These are phyloP conservation scores for Chionoecetes opilio DNA, from an alignment of 1,140 invertebrate genomes.

Conservation along the genomic window DNA sequence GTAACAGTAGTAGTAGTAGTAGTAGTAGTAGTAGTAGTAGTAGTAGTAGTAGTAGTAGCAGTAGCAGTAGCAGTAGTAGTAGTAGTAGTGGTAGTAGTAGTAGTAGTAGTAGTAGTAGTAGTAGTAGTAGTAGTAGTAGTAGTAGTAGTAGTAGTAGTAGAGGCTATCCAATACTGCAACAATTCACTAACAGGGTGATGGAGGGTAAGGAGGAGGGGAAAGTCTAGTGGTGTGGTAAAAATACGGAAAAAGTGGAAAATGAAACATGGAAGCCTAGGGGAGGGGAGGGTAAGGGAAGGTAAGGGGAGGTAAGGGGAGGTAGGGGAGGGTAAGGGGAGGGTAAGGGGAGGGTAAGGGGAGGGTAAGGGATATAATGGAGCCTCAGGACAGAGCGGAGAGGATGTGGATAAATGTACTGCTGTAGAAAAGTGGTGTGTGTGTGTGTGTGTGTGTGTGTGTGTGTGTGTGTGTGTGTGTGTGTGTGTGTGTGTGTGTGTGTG, in stretches of 20 bases:
- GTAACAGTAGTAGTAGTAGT: background rate
- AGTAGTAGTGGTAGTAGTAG: slow-evolving; percentile 2
- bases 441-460: too few species aligned
- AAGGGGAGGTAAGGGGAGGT: background rate
- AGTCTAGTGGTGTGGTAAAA: too few species aligned
- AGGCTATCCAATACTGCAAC: too few species aligned
- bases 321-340: background rate
- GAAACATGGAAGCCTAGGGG: too few species aligned
- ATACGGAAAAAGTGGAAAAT: too few species aligned
- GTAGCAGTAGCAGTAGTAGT: slow-evolving; percentile 29
- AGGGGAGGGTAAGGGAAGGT: background rate
- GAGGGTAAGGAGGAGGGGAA: background rate
- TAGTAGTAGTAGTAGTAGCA: slow-evolving; percentile 30
- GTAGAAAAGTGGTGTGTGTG: too few species aligned
- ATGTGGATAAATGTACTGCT: too few species aligned
- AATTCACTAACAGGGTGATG: background rate
- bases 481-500: too few species aligned
- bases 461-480: too few species aligned
- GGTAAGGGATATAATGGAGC: background rate
- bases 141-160: too few species aligned
- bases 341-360: too few species aligned
- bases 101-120: slow-evolving; percentile 30
- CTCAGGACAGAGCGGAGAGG: background rate
- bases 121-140: background rate
- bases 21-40: slow-evolving; percentile 30